These are phyloP conservation scores for Sitophilus oryzae DNA, from an alignment of 1,140 invertebrate species.

Conservation along the genomic window DNA sequence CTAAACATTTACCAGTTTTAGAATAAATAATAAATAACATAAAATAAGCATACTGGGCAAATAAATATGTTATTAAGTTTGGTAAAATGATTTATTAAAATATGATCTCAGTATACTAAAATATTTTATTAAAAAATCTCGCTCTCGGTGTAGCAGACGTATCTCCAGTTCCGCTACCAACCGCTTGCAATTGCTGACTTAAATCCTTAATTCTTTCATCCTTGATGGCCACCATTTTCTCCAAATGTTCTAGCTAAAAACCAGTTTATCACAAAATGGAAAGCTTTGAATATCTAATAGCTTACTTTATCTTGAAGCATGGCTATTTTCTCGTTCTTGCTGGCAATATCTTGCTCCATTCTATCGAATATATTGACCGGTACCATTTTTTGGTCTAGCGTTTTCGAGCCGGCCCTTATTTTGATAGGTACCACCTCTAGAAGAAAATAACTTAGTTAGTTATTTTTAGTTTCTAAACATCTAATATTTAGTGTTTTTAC, in stretches of 20 bases:
- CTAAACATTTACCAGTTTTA: no score
- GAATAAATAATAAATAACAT: no score
- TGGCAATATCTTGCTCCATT: conserved; percentile 46
- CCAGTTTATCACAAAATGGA: not conserved
- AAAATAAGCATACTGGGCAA: no score
- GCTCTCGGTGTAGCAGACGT: conserved; percentile 23
- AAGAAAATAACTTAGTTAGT: not conserved
- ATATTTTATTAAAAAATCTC: conserved; percentile 34
- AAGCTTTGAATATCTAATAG: not conserved
- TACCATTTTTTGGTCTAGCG: conserved; percentile 21
- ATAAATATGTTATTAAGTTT: no score
- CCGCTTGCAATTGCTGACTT: conserved; percentile 30
- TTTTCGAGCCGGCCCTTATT: conserved; percentile 29
- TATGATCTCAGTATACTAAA: conserved; percentile 12
- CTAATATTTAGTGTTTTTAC: no score
- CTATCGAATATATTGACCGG: conserved; percentile 45
- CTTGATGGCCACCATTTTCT: conserved; percentile 52
- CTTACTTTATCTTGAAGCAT: conserved; percentile 45
- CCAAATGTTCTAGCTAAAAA: conserved; percentile 47
- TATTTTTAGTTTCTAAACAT: not conserved
- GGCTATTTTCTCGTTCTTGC: conserved; percentile 46
- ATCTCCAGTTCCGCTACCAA: conserved; percentile 25
- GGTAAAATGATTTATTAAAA: not conserved
- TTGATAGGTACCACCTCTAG: conserved; percentile 29
- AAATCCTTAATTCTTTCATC: conserved; percentile 54